phyloP scores from a whole-genome alignment of 2,797 vertebrate species.

The Sebastes nivosus region DNA sequence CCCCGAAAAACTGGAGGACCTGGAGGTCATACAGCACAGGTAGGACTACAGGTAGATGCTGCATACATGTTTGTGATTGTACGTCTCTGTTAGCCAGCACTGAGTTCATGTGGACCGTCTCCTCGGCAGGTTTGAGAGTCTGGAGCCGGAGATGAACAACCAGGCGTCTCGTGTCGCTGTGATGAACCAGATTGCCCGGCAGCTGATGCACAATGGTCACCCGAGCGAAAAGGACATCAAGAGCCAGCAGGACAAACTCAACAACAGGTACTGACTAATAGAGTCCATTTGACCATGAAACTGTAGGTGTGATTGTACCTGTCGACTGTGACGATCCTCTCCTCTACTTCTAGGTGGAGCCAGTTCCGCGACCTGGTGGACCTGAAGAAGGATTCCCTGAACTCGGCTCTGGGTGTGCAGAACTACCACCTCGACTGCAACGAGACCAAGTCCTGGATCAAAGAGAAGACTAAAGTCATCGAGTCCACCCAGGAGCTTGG shows the following conservation, averaged over 20 bases:
- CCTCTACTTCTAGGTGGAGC: constrained; percentile 85
- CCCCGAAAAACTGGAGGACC: constrained; percentile 91
- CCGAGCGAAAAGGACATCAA: constrained; percentile 94
- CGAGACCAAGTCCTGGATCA: constrained; percentile 96
- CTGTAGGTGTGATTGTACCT: neutral
- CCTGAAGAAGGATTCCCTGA: constrained; percentile 91
- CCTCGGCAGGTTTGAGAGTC: constrained; percentile 89
- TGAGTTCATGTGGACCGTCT: neutral
- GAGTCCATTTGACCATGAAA: neutral
- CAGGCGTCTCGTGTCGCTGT: constrained; percentile 94
- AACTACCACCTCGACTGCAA: constrained; percentile 97
- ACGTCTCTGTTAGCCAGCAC: neutral
- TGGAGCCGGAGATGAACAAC: constrained; percentile 96
- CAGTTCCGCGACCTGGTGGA: constrained; percentile 94
- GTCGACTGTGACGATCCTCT: neutral
- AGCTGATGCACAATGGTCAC: constrained; percentile 92
- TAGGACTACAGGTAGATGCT: constrained; percentile 49
- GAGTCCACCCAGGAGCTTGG: constrained; percentile 95
- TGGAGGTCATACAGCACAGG: constrained; percentile 94
- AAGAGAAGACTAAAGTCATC: constrained; percentile 96
- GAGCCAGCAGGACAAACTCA: constrained; percentile 94
- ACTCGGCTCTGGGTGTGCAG: constrained; percentile 93
- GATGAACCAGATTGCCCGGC: constrained; percentile 95
- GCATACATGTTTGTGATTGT: accelerated
- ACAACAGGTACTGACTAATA: constrained; percentile 84